A percentile compares a stretch with the other conserved stretches of the same genome.
Evolutionary conservation across 2,888 invertebrate genomes (phyloP).

Genomic region (Ariolimax columbianus): DNA sequence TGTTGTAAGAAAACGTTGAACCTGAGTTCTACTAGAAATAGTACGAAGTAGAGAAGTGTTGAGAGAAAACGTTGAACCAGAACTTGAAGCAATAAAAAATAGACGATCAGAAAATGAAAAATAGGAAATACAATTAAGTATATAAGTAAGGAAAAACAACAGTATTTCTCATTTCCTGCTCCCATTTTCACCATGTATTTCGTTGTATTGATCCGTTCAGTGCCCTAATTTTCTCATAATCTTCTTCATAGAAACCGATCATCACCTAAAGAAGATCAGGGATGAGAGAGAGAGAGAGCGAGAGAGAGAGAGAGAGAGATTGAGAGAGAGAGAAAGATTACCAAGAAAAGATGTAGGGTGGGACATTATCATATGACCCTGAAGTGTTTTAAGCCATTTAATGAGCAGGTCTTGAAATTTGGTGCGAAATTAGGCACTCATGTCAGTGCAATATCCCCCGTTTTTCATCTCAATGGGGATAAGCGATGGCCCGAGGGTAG

Average conservation of each 20-base stretch:
- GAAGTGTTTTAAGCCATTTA: constrained; percentile 48
- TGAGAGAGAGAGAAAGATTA: constrained; percentile 16
- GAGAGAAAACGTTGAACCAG: too few relatives aligned
- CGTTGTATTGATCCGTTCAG: background rate
- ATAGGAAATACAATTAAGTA: too few relatives aligned
- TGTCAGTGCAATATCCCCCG: constrained; percentile 47
- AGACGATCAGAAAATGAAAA: too few relatives aligned
- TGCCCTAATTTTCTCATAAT: background rate
- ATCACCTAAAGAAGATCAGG: background rate
- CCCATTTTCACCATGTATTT: background rate
- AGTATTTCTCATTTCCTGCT: background rate
- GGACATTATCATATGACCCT: constrained; percentile 25
- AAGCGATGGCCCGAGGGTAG: constrained; percentile 39
- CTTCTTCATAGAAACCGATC: background rate
- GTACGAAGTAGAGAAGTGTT: too few relatives aligned
- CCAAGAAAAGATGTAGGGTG: background rate
- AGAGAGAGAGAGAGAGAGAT: constrained; percentile 18
- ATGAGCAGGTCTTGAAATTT: constrained; percentile 48
- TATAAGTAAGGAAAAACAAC: too few relatives aligned
- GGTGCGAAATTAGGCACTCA: constrained; percentile 48
- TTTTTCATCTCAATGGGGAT: constrained; percentile 42
- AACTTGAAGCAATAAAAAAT: too few relatives aligned
- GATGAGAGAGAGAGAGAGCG: background rate
- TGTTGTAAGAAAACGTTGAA: too few relatives aligned
- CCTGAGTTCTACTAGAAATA: too few relatives aligned